Base-by-base conservation (phyloP, 2,113 vertebrate genomes). In the Phainopepla nitens region DNA sequence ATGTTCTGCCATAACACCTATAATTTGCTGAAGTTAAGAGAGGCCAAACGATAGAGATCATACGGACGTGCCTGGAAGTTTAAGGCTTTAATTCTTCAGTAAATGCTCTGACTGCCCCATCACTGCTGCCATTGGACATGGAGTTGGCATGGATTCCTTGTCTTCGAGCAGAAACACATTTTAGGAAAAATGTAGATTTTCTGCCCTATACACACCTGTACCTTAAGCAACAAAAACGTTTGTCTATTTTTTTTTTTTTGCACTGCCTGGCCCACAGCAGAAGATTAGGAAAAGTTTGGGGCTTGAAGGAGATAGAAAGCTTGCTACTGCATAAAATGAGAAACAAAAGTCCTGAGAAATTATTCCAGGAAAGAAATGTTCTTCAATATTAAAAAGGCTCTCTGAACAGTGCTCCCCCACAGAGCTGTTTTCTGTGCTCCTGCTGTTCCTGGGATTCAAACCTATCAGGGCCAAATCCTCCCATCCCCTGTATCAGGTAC, bases 21-120 rank as follows among this genome's bases (percentile, higher is more conserved):
- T 35, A 65, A 84, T 89, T 89, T 95, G 49, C 73, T 91, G 53
- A 89, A 91, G 65, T 91, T 91, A 81, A 75, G 86, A 78, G 78
- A 82, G 45, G 27, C 24, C 31, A 64, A 69, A 68, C 2, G 51
- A 58, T 25, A 60, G 76, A 64, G n/a, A 57, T 6, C 57, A 3
- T 21, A 20, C 3, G 13, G 51, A 45, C 65, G 39, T 78, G 35
- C 50, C n/a, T 79, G 73, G 41, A 82, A 72, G 39, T 69, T 60
- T 77, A 69, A 62, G 24, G 80, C 33, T 83, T 76, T 65, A 81
- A 44, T 73, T 17, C 35, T 49, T 58, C 10, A 2, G 22, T 83
- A 39, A 36, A n/a, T n/a, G n/a, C 22, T 82, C 71, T 80, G 69
- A 49, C 9, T 89, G 28, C 31, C 6, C 33, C 41, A 21, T 72